A percentile compares a stretch with the other conserved stretches of the same genome.
Evolutionary conservation across 2,113 vertebrate genomes (phyloP).

Genomic region (Diphyllodes magnificus): DNA sequence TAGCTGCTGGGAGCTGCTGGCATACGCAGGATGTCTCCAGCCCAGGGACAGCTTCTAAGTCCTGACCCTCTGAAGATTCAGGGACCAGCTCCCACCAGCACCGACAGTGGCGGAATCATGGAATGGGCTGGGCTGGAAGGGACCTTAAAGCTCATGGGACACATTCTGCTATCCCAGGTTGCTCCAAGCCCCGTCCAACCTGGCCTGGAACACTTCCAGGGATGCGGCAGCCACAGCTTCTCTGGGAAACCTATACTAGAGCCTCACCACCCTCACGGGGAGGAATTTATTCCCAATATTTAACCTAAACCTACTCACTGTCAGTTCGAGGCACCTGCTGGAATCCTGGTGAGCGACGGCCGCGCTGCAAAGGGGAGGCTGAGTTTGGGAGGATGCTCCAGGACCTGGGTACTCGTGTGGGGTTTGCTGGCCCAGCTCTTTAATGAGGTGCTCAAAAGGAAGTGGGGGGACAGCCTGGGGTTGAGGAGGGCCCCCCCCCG

Average conservation of each 20-base stretch:
- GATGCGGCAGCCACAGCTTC: not conserved
- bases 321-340: not conserved
- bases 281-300: not conserved
- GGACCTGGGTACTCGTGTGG: accelerated
- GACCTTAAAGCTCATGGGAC: not conserved
- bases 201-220: not conserved
- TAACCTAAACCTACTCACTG: not conserved
- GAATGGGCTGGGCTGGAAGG: not conserved
- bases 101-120: not conserved
- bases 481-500: accelerated
- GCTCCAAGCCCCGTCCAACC: not conserved
- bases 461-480: accelerated
- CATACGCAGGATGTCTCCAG: accelerated
- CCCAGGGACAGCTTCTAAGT: not conserved
- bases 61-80: not conserved
- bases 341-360: accelerated
- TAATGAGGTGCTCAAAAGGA: not conserved
- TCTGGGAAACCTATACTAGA: not conserved
- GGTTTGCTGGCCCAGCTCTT: not conserved
- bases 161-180: accelerated
- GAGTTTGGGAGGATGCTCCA: not conserved
- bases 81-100: not conserved
- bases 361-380: accelerated
- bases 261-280: not conserved
- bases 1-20: not conserved